Evolutionary conservation across 2,797 vertebrate genomes (phyloP), one percentile per base, ranked within the genome.

Genomic region (Lagodon rhomboides): DNA sequence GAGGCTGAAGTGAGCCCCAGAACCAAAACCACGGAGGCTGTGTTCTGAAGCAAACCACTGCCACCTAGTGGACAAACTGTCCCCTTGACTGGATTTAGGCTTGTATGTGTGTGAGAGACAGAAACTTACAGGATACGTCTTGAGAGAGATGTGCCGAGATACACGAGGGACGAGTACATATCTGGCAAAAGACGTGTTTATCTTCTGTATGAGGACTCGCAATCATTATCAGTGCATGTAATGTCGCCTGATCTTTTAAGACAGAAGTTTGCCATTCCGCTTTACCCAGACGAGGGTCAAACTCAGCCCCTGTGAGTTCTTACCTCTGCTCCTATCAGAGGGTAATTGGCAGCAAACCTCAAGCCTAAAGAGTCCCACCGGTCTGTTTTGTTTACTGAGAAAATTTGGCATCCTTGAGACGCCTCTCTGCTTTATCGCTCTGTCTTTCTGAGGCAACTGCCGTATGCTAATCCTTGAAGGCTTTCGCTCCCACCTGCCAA

Each of bases 391-490:
- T 89, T 89, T 89, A 83, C 86, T 66, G 80, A 79, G 79, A 73
- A 85, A 73, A 83, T 80, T 70, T 88, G 85, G 86, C 83, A 86
- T 87, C 83, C 83, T 84, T 84, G 72, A 90, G 83, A 85, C 64
- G 79, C 77, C 65, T 83, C 75, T 84, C 82, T 74, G 79, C 83
- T 83, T 89, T 81, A 89, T 85, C 55, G 62, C 76, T 77, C 65
- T 66, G 84, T 87, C 85, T 89, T 79, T 87, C 83, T 87, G 67
- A 86, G 76, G 75, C 79, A 46, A 86, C 73, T 68, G 79, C 87
- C 66, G 71, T 80, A 88, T 92, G 85, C 86, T 92, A 92, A 92
- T 94, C 88, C 85, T 87, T 76, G 73, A 90, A 93, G 88, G 86
- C 85, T 84, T 80, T 68, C 63, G 77, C 88, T 89, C 85, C 87